Percentiles rank a stretch among this genome's conserved stretches.
phyloP scores from a whole-genome alignment of 2,113 vertebrate species.

The Elaphurus davidianus region DNA sequence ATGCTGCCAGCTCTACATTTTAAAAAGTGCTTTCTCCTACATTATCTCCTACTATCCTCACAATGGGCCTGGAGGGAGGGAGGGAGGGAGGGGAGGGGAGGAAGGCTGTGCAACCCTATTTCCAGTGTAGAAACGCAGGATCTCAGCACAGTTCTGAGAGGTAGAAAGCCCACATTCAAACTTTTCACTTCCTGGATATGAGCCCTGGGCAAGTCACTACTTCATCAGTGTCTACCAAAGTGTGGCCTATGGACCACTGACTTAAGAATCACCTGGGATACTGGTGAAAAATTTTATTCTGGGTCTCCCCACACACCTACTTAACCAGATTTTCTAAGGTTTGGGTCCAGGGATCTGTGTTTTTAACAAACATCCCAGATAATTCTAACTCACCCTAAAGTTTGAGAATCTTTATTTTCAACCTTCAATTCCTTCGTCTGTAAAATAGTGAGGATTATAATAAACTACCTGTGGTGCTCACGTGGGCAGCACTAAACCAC shows the following conservation, averaged over 20 bases:
- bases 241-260: background rate
- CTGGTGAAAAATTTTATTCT: background rate
- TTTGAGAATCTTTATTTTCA: background rate
- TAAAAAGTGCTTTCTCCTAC: constrained; percentile 37
- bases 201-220: background rate
- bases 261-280: background rate
- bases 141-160: background rate
- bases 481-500: background rate
- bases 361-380: background rate
- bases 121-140: background rate
- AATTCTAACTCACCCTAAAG: background rate
- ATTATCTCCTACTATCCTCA: constrained; percentile 59
- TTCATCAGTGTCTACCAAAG: background rate
- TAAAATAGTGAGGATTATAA: background rate
- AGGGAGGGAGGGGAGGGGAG: background rate
- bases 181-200: background rate
- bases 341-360: background rate
- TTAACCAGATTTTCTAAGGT: background rate
- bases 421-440: background rate
- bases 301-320: background rate
- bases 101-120: background rate
- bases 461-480: background rate
- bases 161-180: background rate
- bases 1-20: constrained; percentile 55
- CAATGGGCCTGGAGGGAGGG: background rate